These are phyloP conservation scores for Aethes cnicana DNA, from an alignment of 2,888 invertebrate species.

Conservation along the genomic window DNA sequence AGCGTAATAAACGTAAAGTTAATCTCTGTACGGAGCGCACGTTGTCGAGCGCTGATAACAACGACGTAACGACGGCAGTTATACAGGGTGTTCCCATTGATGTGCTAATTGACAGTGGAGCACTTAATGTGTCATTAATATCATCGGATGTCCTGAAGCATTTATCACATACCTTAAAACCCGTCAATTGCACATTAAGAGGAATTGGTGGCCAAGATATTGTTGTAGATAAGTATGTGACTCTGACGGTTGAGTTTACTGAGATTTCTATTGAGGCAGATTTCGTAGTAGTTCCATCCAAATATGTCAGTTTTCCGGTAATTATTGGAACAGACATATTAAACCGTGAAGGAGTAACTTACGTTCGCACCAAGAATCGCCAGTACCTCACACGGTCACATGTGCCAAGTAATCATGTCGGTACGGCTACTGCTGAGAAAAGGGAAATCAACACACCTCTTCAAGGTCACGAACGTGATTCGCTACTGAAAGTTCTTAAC, in stretches of 20 bases:
- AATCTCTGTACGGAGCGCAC: background rate
- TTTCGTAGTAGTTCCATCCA: conserved; percentile 22
- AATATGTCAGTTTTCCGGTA: conserved; percentile 25
- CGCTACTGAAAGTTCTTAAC: conserved; percentile 19
- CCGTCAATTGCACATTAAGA: conserved; percentile 14
- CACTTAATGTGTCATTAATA: conserved; percentile 32
- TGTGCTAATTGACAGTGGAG: conserved; percentile 36
- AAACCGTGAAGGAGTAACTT: conserved; percentile 28
- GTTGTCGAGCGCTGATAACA: background rate
- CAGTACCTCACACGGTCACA: no score
- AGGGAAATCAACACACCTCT: conserved; percentile 13
- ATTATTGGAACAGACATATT: conserved; percentile 32
- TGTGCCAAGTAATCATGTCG: background rate
- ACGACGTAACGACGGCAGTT: conserved; percentile 1
- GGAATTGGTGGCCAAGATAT: conserved; percentile 26
- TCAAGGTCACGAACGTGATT: conserved; percentile 7
- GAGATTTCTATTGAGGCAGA: conserved; percentile 24
- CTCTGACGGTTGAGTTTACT: conserved; percentile 27
- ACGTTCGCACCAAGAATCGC: conserved; percentile 22
- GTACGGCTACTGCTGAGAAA: background rate
- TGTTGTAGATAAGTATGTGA: conserved; percentile 16
- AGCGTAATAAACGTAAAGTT: background rate
- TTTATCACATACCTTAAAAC: conserved; percentile 16
- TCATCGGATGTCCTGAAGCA: conserved; percentile 28
- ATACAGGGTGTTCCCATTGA: conserved; percentile 25